Evolutionary conservation across 2,888 invertebrate species (phyloP).

Genomic region (Thymelicus sylvestris): DNA sequence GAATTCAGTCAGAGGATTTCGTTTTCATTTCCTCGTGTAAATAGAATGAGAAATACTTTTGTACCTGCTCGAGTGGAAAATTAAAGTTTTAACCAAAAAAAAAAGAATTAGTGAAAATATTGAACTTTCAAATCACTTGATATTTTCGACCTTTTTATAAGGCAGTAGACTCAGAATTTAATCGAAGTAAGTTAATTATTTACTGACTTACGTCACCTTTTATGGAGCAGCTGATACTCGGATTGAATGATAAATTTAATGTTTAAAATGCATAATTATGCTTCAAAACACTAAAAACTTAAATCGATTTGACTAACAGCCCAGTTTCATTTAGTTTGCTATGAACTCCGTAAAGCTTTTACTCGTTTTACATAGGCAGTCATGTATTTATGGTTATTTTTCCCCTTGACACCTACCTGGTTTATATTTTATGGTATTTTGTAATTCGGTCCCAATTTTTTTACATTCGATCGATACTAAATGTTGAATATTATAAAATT

Average conservation of each 20-base stretch:
- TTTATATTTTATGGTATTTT: slow-evolving; percentile 17
- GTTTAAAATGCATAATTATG: neutral
- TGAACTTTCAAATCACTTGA: slow-evolving; percentile 28
- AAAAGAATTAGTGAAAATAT: slow-evolving; percentile 36
- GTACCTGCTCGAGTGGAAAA: slow-evolving; percentile 75
- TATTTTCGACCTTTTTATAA: slow-evolving; percentile 37
- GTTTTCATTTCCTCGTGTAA: slow-evolving; percentile 65
- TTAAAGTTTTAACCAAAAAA: slow-evolving; percentile 54
- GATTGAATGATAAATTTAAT: slow-evolving; percentile 13
- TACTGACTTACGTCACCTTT: slow-evolving; percentile 28
- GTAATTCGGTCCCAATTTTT: slow-evolving; percentile 20
- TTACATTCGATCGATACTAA: neutral
- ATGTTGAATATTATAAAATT: neutral
- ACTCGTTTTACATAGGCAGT: slow-evolving; percentile 16
- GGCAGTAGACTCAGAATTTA: slow-evolving; percentile 21
- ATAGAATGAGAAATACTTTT: slow-evolving; percentile 72
- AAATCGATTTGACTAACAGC: neutral
- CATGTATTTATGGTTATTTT: slow-evolving; percentile 25
- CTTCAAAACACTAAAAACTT: slow-evolving; percentile 6
- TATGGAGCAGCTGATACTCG: slow-evolving; percentile 27
- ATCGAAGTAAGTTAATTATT: slow-evolving; percentile 31
- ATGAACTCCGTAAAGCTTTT: slow-evolving; percentile 10
- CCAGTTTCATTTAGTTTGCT: slow-evolving; percentile 18
- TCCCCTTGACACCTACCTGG: slow-evolving; percentile 9
- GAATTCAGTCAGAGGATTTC: slow-evolving; percentile 37